Conservation (phyloP, 2,888 invertebrate species). For the Cataglyphis rosenhaueri region DNA sequence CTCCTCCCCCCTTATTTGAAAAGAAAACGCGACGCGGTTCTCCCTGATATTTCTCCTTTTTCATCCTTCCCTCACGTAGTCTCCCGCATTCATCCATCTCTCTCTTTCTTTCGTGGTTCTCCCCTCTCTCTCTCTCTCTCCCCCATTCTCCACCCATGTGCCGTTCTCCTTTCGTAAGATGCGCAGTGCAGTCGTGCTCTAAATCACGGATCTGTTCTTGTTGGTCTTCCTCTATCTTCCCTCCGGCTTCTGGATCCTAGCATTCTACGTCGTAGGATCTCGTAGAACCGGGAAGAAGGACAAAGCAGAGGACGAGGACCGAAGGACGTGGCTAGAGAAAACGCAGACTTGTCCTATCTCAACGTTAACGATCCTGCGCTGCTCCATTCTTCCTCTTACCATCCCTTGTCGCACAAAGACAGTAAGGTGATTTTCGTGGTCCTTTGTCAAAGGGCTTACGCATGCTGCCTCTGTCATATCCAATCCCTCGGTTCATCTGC, state of each 20-base stretch:
- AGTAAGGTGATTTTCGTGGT: conserved; percentile 69
- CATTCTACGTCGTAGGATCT: conserved; percentile 52
- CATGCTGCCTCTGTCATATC: conserved; percentile 56
- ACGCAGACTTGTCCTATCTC: conserved; percentile 72
- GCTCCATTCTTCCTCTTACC: conserved; percentile 50
- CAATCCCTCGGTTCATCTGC: conserved; percentile 63
- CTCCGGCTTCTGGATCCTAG: conserved; percentile 57
- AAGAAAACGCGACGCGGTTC: conserved; percentile 55
- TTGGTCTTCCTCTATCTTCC: conserved; percentile 71
- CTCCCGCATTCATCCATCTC: conserved; percentile 27
- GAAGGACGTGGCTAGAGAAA: conserved; percentile 62
- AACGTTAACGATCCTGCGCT: conserved; percentile 71
- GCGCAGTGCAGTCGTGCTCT: conserved; percentile 79
- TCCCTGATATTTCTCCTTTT: conserved; percentile 42
- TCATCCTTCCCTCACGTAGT: conserved; percentile 29
- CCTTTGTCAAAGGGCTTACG: conserved; percentile 63
- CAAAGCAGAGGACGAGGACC: conserved; percentile 38
- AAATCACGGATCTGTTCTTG: conserved; percentile 81
- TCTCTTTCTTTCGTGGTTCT: conserved; percentile 22
- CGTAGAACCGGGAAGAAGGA: conserved; percentile 52
- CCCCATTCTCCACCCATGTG: conserved; percentile 38
- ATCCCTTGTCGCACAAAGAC: conserved; percentile 51
- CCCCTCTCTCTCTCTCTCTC: not conserved
- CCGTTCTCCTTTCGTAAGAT: conserved; percentile 64
- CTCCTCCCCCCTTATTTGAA: conserved; percentile 44